Evolutionary conservation across 2,888 invertebrate genomes (phyloP).

Genomic region (Drosophila monieri): DNA sequence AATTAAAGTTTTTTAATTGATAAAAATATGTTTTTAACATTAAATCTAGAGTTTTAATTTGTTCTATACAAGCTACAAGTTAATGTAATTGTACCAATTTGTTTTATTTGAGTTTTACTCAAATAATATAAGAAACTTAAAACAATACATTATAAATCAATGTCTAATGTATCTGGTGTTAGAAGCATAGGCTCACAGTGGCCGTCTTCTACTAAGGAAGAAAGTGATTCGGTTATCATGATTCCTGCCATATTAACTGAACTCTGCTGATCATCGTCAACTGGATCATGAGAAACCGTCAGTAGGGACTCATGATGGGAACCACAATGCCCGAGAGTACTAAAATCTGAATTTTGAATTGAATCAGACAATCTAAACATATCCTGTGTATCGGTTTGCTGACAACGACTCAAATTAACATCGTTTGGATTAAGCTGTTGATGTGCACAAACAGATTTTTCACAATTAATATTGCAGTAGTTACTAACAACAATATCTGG

Average conservation of each 20-base stretch:
- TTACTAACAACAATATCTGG: background rate
- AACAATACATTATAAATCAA: conserved; percentile 75
- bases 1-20: too few species aligned
- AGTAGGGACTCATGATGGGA: conserved; percentile 81
- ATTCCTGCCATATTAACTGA: conserved; percentile 80
- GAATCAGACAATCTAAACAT: conserved; percentile 34
- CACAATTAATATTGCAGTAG: conserved; percentile 52
- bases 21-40: background rate
- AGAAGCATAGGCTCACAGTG: conserved; percentile 84
- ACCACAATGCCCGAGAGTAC: conserved; percentile 49
- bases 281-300: conserved; percentile 74
- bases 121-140: background rate
- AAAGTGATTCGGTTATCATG: conserved; percentile 84
- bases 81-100: background rate
- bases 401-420: conserved; percentile 38
- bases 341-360: conserved; percentile 33
- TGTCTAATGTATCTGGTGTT: conserved; percentile 85
- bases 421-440: conserved; percentile 41
- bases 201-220: conserved; percentile 82
- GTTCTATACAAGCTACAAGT: background rate
- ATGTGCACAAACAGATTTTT: conserved; percentile 31
- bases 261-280: conserved; percentile 61
- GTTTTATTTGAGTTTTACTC: background rate
- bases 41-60: background rate
- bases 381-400: conserved; percentile 27